These are phyloP conservation scores for Furcifer pardalis DNA, from an alignment of 2,797 vertebrate species.

Conservation along the genomic window DNA sequence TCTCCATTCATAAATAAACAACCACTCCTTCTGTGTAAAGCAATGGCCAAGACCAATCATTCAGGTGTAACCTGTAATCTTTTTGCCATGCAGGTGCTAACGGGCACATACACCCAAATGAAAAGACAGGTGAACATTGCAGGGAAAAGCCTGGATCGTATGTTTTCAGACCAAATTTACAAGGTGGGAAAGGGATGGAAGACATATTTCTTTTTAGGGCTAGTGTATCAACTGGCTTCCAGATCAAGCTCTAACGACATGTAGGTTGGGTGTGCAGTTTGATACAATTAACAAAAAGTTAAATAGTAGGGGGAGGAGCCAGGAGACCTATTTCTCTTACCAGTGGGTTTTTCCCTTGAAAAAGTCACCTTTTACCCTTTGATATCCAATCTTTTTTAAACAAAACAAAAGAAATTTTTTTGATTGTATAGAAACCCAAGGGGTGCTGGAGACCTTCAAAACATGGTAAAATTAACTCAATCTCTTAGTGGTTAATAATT, in stretches of 20 bases:
- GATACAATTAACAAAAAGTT: neutral
- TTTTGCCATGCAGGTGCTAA: neutral
- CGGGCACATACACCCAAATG: neutral
- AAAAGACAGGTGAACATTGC: neutral
- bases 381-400: too few species aligned
- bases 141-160: neutral
- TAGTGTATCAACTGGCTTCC: neutral
- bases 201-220: neutral
- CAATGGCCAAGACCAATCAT: neutral
- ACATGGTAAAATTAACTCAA: too few species aligned
- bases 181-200: neutral
- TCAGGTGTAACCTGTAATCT: neutral
- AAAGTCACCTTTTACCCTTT: too few species aligned
- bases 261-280: neutral
- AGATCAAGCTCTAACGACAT: too few species aligned
- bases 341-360: too few species aligned
- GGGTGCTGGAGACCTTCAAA: too few species aligned
- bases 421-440: too few species aligned
- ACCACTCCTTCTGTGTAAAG: neutral
- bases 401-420: too few species aligned
- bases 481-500: too few species aligned
- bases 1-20: slow-evolving; percentile 6
- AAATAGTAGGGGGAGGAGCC: too few species aligned
- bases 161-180: neutral
- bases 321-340: too few species aligned